phyloP scores from a whole-genome alignment of 2,888 invertebrate species.

The Idaea straminata region DNA sequence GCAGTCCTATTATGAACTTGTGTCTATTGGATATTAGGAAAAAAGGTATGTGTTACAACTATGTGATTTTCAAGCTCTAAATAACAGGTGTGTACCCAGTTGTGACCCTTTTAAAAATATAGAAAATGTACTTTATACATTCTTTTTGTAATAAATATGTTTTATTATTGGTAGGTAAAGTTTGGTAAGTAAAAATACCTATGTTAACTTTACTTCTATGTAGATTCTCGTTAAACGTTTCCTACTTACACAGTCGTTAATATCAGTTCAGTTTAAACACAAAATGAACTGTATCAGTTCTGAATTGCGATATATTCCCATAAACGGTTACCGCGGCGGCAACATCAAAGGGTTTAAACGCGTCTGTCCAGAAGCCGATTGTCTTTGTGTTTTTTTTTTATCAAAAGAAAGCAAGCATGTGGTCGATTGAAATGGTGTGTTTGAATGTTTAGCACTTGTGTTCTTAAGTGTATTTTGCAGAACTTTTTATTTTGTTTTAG shows the following conservation, averaged over 20 bases:
- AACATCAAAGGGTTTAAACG: slow-evolving; percentile 51
- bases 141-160: too few relatives aligned
- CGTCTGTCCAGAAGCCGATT: slow-evolving; percentile 63
- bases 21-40: slow-evolving; percentile 15
- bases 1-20: slow-evolving; percentile 7
- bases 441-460: slow-evolving; percentile 12
- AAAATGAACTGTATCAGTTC: slow-evolving; percentile 1
- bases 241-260: not conserved
- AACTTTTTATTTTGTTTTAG: not conserved
- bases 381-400: slow-evolving; percentile 67
- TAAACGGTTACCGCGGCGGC: slow-evolving; percentile 35
- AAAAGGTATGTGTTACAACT: too few relatives aligned
- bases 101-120: too few relatives aligned
- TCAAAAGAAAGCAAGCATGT: slow-evolving; percentile 43
- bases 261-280: slow-evolving; percentile 1
- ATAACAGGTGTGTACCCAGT: too few relatives aligned
- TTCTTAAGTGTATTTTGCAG: not conserved
- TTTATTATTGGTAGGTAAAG: too few relatives aligned
- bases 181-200: too few relatives aligned
- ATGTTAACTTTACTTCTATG: too few relatives aligned
- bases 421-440: slow-evolving; percentile 13
- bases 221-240: not conserved
- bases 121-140: too few relatives aligned
- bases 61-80: too few relatives aligned
- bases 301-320: slow-evolving; percentile 17